Conservation (phyloP, 2,113 vertebrate species). For the Cromileptes altivelis region DNA sequence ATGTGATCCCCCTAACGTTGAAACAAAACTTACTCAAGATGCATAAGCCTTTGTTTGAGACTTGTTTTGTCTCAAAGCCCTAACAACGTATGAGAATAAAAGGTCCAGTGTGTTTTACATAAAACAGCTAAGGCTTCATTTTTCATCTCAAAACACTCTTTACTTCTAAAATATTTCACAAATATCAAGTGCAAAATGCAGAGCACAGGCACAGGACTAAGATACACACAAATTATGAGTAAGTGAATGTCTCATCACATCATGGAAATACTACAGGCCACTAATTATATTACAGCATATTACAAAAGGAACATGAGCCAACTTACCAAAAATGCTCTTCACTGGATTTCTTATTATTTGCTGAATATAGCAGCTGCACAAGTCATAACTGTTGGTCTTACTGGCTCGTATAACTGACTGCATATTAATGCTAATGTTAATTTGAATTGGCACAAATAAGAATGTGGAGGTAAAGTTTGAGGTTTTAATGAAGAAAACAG, state of each 20-base stretch:
- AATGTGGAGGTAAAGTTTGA: not conserved
- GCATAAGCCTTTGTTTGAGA: not conserved
- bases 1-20: no score
- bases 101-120: not conserved
- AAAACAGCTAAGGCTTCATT: not conserved
- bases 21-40: not conserved
- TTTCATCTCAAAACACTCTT: not conserved
- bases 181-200: not conserved
- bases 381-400: not conserved
- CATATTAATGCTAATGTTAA: not conserved
- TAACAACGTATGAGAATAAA: not conserved
- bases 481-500: not conserved
- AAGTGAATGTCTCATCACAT: constrained; percentile 6
- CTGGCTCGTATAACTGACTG: not conserved
- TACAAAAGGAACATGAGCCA: not conserved
- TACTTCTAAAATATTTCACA: constrained; percentile 4
- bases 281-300: not conserved
- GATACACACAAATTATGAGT: not conserved
- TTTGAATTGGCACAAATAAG: not conserved
- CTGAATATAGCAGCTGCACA: not conserved
- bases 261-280: not conserved
- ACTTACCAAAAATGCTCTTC: not conserved
- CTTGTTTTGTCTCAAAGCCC: not conserved
- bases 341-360: not conserved
- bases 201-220: not conserved